Evolutionary conservation across 2,888 invertebrate species (phyloP).

Genomic region (Tachina fera): DNA sequence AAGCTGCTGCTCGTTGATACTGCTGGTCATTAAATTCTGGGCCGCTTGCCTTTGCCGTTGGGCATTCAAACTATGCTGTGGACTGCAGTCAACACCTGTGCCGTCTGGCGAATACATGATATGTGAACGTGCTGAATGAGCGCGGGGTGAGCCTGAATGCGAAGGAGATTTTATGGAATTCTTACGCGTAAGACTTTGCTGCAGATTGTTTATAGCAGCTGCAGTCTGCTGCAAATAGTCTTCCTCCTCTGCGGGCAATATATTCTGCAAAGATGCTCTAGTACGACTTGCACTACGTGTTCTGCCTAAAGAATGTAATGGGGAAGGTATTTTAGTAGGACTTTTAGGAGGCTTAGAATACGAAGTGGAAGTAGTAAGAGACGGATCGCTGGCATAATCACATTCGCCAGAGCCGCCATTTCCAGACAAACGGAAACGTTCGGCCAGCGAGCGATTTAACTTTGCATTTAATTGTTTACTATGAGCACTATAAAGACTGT

Average conservation of each 20-base stretch:
- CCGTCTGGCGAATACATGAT: slow-evolving; percentile 77
- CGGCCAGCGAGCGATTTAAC: slow-evolving; percentile 77
- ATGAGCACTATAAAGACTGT: slow-evolving; percentile 77
- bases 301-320: slow-evolving; percentile 87
- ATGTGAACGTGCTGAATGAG: slow-evolving; percentile 73
- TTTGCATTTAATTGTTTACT: slow-evolving; percentile 76
- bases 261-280: slow-evolving; percentile 79
- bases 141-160: slow-evolving; percentile 75
- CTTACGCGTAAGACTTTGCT: slow-evolving; percentile 80
- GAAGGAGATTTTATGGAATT: slow-evolving; percentile 81
- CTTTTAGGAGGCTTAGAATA: slow-evolving; percentile 82
- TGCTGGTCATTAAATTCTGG: slow-evolving; percentile 80
- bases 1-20: slow-evolving; percentile 82
- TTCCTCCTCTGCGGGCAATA: slow-evolving; percentile 72
- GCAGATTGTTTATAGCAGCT: slow-evolving; percentile 79
- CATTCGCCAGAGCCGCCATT: slow-evolving; percentile 78
- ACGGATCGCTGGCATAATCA: slow-evolving; percentile 82
- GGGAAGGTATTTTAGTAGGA: slow-evolving; percentile 91
- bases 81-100: slow-evolving; percentile 78
- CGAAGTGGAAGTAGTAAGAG: slow-evolving; percentile 74
- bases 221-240: slow-evolving; percentile 85
- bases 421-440: slow-evolving; percentile 79
- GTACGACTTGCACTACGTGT: slow-evolving; percentile 83
- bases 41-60: slow-evolving; percentile 65
- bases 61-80: slow-evolving; percentile 79